Conservation (phyloP, 2,113 vertebrate species). For the Notarius lentiginosus region DNA sequence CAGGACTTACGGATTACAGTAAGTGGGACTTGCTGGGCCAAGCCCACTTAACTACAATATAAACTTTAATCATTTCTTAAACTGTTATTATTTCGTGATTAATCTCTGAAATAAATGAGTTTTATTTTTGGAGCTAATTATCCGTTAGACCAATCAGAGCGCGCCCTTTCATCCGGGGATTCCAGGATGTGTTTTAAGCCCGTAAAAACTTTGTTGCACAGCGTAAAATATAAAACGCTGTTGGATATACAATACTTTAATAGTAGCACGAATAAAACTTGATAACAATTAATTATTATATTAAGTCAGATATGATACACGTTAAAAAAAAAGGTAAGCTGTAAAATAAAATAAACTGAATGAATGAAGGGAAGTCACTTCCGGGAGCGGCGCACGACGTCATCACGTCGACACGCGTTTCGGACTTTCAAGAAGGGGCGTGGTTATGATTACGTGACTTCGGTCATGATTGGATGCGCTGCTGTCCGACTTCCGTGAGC, state of each 20-base stretch:
- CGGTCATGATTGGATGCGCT: conserved; percentile 65
- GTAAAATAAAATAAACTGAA: background rate
- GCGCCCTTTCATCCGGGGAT: background rate
- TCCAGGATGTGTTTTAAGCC: background rate
- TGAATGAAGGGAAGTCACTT: background rate
- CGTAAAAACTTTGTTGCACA: background rate
- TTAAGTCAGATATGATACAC: background rate
- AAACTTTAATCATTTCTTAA: background rate
- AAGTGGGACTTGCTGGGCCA: too few species aligned
- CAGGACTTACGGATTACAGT: too few species aligned
- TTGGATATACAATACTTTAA: background rate
- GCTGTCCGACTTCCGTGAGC: conserved; percentile 59
- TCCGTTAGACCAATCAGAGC: background rate
- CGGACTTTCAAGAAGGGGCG: background rate
- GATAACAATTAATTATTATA: background rate
- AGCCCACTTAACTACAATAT: too few species aligned
- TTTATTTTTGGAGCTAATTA: background rate
- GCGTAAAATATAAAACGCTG: background rate
- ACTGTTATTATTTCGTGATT: background rate
- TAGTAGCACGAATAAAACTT: background rate
- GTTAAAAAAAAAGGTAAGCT: background rate
- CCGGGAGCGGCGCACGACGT: background rate
- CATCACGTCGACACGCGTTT: background rate
- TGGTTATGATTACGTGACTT: background rate
- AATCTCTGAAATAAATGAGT: background rate